phyloP scores from a whole-genome alignment of 2,113 vertebrate genomes.

The Plecturocebus donacophilus region DNA sequence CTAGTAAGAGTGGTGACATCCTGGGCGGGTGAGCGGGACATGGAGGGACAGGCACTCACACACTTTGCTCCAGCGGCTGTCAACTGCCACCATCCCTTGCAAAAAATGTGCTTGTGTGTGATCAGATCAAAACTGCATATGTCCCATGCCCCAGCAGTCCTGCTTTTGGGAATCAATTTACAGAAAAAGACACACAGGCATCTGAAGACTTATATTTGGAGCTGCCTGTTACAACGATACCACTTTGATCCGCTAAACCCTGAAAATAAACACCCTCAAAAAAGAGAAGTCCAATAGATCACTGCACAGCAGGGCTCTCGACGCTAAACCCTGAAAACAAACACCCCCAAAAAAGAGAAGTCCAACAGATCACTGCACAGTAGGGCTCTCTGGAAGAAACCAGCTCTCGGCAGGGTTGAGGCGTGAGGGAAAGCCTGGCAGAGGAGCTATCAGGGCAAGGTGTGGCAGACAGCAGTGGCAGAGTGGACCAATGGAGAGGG shows the following conservation, averaged over 20 bases:
- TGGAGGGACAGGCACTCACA: not conserved
- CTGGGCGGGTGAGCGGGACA: not conserved
- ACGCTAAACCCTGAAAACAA: not conserved
- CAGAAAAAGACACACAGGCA: not conserved
- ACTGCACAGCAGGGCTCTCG: not conserved
- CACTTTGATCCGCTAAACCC: not conserved
- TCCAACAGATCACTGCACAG: fast-evolving
- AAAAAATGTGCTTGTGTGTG: not conserved
- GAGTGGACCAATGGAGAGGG: not conserved
- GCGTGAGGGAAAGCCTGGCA: not conserved
- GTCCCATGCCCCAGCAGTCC: not conserved
- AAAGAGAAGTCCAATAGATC: not conserved
- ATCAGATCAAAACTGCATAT: not conserved
- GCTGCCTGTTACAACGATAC: not conserved
- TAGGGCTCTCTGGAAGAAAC: not conserved
- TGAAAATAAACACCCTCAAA: not conserved
- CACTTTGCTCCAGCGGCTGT: fast-evolving
- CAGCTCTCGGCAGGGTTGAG: not conserved
- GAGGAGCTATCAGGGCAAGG: too few relatives aligned
- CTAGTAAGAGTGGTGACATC: not conserved
- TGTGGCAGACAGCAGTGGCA: not conserved
- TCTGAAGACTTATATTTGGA: not conserved
- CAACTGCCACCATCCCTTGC: not conserved
- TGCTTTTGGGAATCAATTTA: not conserved
- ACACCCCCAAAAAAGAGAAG: not conserved